These are phyloP conservation scores for Eulemur rubriventer DNA, from an alignment of 2,797 vertebrate species.

Conservation along the genomic window DNA sequence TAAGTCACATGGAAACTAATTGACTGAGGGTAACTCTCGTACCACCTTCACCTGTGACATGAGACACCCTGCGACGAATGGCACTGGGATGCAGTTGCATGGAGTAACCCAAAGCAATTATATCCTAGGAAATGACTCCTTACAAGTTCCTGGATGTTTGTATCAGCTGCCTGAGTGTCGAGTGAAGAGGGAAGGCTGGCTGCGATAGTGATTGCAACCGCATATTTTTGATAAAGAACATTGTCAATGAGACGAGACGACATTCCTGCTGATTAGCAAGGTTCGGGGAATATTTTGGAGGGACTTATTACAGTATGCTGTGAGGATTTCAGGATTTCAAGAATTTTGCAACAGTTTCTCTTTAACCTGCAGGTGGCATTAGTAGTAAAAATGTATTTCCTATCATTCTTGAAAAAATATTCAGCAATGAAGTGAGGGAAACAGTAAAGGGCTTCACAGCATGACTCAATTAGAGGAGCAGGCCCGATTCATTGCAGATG, in stretches of 20 bases:
- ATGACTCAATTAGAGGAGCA: slow-evolving; percentile 85
- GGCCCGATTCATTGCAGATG: slow-evolving; percentile 88
- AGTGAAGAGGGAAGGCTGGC: background rate
- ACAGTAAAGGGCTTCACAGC: slow-evolving; percentile 84
- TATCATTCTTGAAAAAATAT: slow-evolving; percentile 85
- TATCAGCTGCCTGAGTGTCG: background rate
- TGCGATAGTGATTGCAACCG: background rate
- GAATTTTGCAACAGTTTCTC: slow-evolving; percentile 83
- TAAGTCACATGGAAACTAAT: background rate
- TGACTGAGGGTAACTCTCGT: slow-evolving; percentile 46
- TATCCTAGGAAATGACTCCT: slow-evolving; percentile 29
- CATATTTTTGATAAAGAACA: slow-evolving; percentile 4
- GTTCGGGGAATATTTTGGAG: slow-evolving; percentile 46
- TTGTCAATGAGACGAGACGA: background rate
- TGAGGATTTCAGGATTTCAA: slow-evolving; percentile 78
- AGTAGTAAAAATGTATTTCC: slow-evolving; percentile 88
- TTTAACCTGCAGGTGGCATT: slow-evolving; percentile 90
- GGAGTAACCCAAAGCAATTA: slow-evolving; percentile 60
- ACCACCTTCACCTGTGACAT: slow-evolving; percentile 46
- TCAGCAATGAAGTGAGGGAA: slow-evolving; percentile 84
- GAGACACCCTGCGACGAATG: background rate
- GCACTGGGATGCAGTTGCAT: background rate
- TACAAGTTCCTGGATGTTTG: background rate
- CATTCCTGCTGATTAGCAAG: slow-evolving; percentile 32
- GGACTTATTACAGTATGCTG: slow-evolving; percentile 18